phyloP scores from a whole-genome alignment of 2,888 invertebrate genomes.

The Philopedon plagiatum region DNA sequence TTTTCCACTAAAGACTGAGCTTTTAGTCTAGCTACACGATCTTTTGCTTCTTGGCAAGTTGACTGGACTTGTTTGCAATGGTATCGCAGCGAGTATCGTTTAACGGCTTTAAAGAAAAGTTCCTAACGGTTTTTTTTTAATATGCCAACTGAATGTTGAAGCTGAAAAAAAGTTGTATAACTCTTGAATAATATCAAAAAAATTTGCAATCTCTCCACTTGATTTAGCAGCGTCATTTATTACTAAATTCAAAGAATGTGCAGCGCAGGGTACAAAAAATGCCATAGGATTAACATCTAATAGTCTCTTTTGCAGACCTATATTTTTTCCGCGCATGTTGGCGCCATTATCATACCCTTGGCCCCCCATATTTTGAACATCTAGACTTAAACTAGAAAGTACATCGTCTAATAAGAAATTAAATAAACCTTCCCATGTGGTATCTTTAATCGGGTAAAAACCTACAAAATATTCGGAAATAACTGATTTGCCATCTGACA shows the following conservation, averaged over 20 bases:
- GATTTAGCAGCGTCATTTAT: slow-evolving; percentile 57
- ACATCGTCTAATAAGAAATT: slow-evolving; percentile 35
- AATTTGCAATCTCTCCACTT: slow-evolving; percentile 45
- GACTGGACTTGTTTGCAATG: not conserved
- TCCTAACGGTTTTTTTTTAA: not conserved
- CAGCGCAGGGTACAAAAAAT: slow-evolving; percentile 54
- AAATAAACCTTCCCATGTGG: slow-evolving; percentile 51
- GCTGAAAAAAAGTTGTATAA: slow-evolving; percentile 54
- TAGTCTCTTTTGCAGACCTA: slow-evolving; percentile 56
- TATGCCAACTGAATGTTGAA: slow-evolving; percentile 7
- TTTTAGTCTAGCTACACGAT: not conserved
- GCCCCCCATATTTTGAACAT: slow-evolving; percentile 6
- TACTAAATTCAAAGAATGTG: not conserved
- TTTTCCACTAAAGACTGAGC: not conserved
- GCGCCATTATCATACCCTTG: slow-evolving; percentile 56
- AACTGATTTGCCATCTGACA: not conserved
- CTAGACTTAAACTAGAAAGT: slow-evolving; percentile 6
- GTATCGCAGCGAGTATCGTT: not conserved
- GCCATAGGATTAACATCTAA: slow-evolving; percentile 54
- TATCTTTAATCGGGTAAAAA: slow-evolving; percentile 47
- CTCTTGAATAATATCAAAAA: slow-evolving; percentile 45
- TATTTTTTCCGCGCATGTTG: slow-evolving; percentile 57
- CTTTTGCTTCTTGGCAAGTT: not conserved
- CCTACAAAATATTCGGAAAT: slow-evolving; percentile 51
- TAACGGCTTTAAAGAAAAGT: not conserved